These are phyloP conservation scores for Ostrea edulis DNA, from an alignment of 1,140 invertebrate species.

Conservation along the genomic window DNA sequence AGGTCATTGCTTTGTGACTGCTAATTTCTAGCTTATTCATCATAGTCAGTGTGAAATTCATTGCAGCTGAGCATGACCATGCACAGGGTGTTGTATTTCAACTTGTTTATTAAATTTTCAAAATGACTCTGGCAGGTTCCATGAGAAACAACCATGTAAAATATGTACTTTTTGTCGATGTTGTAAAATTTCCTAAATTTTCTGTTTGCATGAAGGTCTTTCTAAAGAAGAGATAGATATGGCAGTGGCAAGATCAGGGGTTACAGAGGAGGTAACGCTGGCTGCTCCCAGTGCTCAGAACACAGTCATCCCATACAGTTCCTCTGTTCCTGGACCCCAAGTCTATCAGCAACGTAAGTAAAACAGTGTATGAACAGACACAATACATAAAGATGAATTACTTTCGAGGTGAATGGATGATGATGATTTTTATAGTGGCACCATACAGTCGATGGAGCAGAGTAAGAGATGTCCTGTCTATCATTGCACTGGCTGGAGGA, in stretches of 20 bases:
- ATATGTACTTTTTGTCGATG: neutral
- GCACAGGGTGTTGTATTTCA: too few species aligned
- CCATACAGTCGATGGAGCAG: slow-evolving; percentile 55
- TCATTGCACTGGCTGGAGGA: slow-evolving; percentile 61
- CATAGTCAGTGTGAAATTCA: too few species aligned
- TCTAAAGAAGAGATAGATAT: slow-evolving; percentile 70
- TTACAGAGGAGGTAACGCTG: slow-evolving; percentile 30
- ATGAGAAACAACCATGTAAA: neutral
- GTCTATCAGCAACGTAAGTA: neutral
- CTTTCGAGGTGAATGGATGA: neutral
- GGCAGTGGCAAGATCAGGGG: slow-evolving; percentile 67
- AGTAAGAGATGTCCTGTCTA: slow-evolving; percentile 60
- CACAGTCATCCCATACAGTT: neutral
- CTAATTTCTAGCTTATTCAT: too few species aligned
- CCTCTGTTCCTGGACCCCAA: neutral
- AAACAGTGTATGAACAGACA: neutral
- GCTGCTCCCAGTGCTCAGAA: neutral
- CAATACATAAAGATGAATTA: too few species aligned
- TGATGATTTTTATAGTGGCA: slow-evolving; percentile 33
- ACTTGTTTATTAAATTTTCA: too few species aligned
- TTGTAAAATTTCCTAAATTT: neutral
- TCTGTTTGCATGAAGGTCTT: slow-evolving; percentile 55
- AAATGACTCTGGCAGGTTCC: too few species aligned
- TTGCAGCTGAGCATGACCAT: too few species aligned
- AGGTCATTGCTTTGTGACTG: too few species aligned